Base-by-base conservation (phyloP, 1,140 invertebrate genomes). In the Diorhabda sublineata region DNA sequence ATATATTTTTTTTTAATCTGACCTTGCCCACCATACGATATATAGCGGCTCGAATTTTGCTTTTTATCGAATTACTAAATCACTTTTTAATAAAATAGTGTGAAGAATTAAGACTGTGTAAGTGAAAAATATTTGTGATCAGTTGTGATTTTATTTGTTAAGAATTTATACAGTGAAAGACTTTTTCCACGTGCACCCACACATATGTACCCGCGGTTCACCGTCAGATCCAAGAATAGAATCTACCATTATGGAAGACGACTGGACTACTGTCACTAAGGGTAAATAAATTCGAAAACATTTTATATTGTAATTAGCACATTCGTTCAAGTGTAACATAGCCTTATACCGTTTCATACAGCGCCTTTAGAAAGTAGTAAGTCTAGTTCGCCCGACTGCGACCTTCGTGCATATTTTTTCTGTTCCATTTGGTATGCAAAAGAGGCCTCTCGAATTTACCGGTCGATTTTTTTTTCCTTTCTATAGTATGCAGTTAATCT, bases 161-260 rank as follows among this genome's bases (percentile, higher is more conserved):
- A 58, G 58, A 66, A 67, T 42, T 66, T 66, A 57, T 45, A 66
- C 59, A 58, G 59, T 52, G 69, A 69, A 71, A 71, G 67, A 74
- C n/a, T 42, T 56, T n/a, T 58, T 45, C 9, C 45, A 58, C 59
- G 56, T 26, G 65, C 67, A 59, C 71, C 68, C 67, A 67, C 71
- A 73, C 71, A 69, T 67, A 73, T 70, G 70, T 67, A 69, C 59
- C 62, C 63, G 5, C 11, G 43, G 43, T 43, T 43, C 43, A 56
- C 59, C 61, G 75, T 76, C 75, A 74, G 67, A 67, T 72, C 71
- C 67, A 74, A 73, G 75, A 76, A 76, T 76, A 75, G 74, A 68
- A 56, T 43, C 52, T n/a, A 56, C 68, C 26, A 69, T 68, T 64
- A 73, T 72, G 74, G 72, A 73, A 8, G 69, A 72, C n/a, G 71